Evolutionary conservation across 2,888 invertebrate genomes (phyloP).

Genomic region (Dascillus cervinus): DNA sequence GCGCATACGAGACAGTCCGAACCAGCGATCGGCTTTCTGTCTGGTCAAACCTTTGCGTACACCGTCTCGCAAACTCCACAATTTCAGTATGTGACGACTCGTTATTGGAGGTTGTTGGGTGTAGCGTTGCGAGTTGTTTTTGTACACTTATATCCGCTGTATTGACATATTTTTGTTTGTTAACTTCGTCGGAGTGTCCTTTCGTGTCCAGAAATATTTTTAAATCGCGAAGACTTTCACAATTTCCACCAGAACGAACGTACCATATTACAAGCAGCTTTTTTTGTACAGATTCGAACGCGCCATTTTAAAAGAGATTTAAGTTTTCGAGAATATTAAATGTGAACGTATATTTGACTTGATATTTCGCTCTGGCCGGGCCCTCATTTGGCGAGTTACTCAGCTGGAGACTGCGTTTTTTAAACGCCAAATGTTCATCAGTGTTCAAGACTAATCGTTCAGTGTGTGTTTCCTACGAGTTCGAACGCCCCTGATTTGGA

Average conservation of each 20-base stretch:
- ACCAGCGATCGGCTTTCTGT: constrained; percentile 31
- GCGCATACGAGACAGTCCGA: constrained; percentile 33
- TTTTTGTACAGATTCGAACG: no score
- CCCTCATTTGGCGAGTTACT: constrained; percentile 29
- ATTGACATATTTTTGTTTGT: no score
- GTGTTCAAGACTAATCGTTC: constrained; percentile 15
- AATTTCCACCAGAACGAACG: no score
- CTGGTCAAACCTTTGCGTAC: constrained; percentile 30
- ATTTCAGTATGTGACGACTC: constrained; percentile 38
- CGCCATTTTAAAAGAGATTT: no score
- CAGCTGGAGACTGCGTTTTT: constrained; percentile 27
- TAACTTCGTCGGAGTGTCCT: no score
- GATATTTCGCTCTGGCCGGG: constrained; percentile 32
- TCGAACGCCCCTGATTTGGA: constrained; percentile 24
- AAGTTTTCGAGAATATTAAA: constrained; percentile 8
- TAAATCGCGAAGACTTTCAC: no score
- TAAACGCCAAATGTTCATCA: constrained; percentile 29
- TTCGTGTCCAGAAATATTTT: no score
- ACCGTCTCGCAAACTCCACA: constrained; percentile 24
- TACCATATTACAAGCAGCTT: no score
- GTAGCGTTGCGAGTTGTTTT: no score
- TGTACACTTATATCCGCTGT: no score
- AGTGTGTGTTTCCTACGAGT: constrained; percentile 24
- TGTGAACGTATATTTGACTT: constrained; percentile 31
- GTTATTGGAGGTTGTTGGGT: constrained; percentile 22